Percentiles rank a stretch among this genome's conserved stretches.
phyloP scores from a whole-genome alignment of 1,140 invertebrate genomes.

The Neodiprion pinetum region DNA sequence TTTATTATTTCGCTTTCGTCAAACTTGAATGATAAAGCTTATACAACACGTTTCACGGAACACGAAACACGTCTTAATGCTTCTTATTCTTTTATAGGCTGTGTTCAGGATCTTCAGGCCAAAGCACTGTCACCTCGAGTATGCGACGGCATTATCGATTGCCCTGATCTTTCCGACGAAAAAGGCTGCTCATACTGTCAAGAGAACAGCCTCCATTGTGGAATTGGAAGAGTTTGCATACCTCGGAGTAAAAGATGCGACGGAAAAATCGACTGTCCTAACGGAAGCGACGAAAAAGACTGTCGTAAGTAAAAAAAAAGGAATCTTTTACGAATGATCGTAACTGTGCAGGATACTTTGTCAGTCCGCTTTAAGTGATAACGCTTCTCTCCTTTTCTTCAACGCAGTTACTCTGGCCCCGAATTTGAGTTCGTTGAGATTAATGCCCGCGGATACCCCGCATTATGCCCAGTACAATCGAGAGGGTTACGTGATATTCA shows the following conservation, averaged over 20 bases:
- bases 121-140: slow-evolving; percentile 76
- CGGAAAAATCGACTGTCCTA: slow-evolving; percentile 81
- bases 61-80: neutral
- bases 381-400: slow-evolving; percentile 24
- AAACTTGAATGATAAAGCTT: no score
- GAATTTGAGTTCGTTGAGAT: slow-evolving; percentile 65
- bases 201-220: slow-evolving; percentile 75
- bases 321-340: neutral
- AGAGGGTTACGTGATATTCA: slow-evolving; percentile 82
- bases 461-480: slow-evolving; percentile 72
- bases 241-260: slow-evolving; percentile 77
- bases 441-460: slow-evolving; percentile 66
- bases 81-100: slow-evolving; percentile 60
- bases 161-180: slow-evolving; percentile 83
- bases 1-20: no score
- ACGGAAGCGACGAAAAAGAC: slow-evolving; percentile 84
- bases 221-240: slow-evolving; percentile 77
- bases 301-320: slow-evolving; percentile 72
- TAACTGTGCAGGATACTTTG: neutral
- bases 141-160: slow-evolving; percentile 88
- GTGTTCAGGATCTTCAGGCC: slow-evolving; percentile 73
- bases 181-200: slow-evolving; percentile 79
- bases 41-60: neutral
- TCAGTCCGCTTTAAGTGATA: slow-evolving; percentile 2
- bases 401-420: slow-evolving; percentile 76